Base-by-base conservation (phyloP, 2,797 vertebrate genomes). In the Ctenopoma multispine region DNA sequence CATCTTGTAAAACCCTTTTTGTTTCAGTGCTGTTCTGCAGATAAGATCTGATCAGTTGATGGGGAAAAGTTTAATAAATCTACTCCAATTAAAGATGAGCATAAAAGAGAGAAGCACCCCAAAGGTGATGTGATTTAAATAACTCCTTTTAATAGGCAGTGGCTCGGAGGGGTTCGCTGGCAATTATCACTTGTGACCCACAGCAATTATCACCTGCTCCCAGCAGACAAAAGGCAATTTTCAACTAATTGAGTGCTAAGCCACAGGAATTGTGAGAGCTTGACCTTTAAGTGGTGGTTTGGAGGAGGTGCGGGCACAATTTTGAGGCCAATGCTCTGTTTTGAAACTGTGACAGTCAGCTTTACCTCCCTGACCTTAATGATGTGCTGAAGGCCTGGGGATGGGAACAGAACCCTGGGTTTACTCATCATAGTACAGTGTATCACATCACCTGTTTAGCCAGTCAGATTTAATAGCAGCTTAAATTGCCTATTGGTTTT, bases 131-230 rank as follows among this genome's bases (percentile, higher is more conserved):
- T 86, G 91, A 95, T 95, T 96, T 96, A 96, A 96, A 96, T 95
- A 96, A 96, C 92, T 94, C 92, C 91, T 95, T 95, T 96, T 96
- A 96, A 96, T 95, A 94, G 89, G 93, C 95, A 92, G 83, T 61
- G 66, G 82, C 95, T 95, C 94, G 75, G 90, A 90, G 94, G 94
- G 93, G 90, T 94, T 90, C 92, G 88, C 92, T 88, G 91, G 91
- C 95, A 96, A 95, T 98, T 96, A 97, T 96, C 96, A 94, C 95
- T 94, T 89, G 80, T 95, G 96, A 96, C 95, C 96, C 93, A 84
- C 90, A 92, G 92, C 95, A 96, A 96, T 97, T 97, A 97, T 94
- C 92, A 92, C 85, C 90, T 93, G 93, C 88, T 96, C 95, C 94
- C 95, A 85, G 90, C 89, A 80, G 94, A 93, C 93, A 85, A 90